Evolutionary conservation across 30 jellyfish, hydroid and myxozoan species (phyloP), one percentile per base, ranked within the genome.

Genomic region (Cassiopea andromeda): DNA sequence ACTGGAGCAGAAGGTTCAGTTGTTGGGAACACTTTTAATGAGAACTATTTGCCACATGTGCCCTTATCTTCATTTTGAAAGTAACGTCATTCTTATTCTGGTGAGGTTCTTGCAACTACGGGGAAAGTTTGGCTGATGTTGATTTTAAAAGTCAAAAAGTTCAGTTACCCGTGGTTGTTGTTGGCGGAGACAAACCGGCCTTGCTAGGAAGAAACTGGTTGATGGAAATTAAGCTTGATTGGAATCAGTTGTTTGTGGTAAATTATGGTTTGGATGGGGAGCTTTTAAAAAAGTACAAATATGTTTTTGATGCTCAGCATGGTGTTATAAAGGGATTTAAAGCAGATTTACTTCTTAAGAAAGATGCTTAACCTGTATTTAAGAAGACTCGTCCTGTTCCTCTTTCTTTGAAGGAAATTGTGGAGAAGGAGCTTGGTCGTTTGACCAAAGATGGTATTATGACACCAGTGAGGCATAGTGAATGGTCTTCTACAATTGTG

Each of bases 381-480:
- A 73, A 86, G 92, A 73, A 75, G 84, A 83, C 89, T 92, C 67
- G 92, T n/a, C 81, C 92, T 27, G 94, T 76, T 38, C 60, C 93
- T 85, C 48, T 76, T 60, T 72, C 93, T 85, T 47, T 76, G 75
- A 43, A 1, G 49, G 73, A 73, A 57, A 48, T 2, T 66, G 83
- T 86, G 73, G 83, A 75, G 50, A 77, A 76, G 85, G 93, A 43
- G 61, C 64, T 46, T 69, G 78, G 45, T 69, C 85, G 78, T 19
- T 27, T 47, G 60, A 81, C 58, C 61, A 54, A 78, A 44, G 78
- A 77, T 61, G 95, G 88, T 69, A 78, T 87, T 2, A 18, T 66
- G 85, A 49, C 58, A 44, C 89, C 80, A 50, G 91, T 57, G 44
- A 43, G 18, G 47, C 73, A 17, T 80, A 78, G 85, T 49, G 91